These are phyloP conservation scores for Lagodon rhomboides DNA, from an alignment of 2,797 vertebrate species.

Conservation along the genomic window DNA sequence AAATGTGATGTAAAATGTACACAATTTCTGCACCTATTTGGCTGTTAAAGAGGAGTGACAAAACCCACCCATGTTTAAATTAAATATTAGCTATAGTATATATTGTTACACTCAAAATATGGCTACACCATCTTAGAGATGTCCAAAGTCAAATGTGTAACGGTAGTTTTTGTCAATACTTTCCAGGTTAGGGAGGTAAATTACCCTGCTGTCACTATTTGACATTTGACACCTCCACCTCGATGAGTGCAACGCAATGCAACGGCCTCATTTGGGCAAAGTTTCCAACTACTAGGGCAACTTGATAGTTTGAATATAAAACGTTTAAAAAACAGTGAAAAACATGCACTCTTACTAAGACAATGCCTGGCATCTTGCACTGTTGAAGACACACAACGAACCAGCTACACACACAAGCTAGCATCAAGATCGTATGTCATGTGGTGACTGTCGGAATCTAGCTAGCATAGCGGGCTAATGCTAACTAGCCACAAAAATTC, in stretches of 20 bases:
- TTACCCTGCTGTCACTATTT: conserved; percentile 8
- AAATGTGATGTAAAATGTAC: neutral
- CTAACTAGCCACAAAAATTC: conserved; percentile 48
- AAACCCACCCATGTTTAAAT: neutral
- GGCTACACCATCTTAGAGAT: neutral
- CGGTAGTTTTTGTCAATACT: neutral
- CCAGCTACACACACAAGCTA: conserved; percentile 7
- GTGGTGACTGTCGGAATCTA: conserved; percentile 83
- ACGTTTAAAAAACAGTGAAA: neutral
- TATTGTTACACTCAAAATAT: neutral
- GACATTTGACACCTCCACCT: conserved; percentile 53
- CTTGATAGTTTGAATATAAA: conserved; percentile 8
- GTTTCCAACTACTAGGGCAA: conserved; percentile 59
- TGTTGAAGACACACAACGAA: neutral
- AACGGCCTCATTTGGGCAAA: conserved; percentile 58
- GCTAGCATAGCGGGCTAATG: conserved; percentile 72
- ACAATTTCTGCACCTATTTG: neutral
- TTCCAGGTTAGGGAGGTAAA: neutral
- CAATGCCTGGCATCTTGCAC: neutral
- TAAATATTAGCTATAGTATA: neutral
- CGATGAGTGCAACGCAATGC: conserved; percentile 24
- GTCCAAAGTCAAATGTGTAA: neutral
- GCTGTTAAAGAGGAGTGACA: neutral
- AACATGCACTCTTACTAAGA: neutral
- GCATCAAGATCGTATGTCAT: conserved; percentile 64